Evolutionary conservation across 1,140 invertebrate species (phyloP), one percentile per base, ranked within the genome.

Genomic region (Heterodera schachtii): DNA sequence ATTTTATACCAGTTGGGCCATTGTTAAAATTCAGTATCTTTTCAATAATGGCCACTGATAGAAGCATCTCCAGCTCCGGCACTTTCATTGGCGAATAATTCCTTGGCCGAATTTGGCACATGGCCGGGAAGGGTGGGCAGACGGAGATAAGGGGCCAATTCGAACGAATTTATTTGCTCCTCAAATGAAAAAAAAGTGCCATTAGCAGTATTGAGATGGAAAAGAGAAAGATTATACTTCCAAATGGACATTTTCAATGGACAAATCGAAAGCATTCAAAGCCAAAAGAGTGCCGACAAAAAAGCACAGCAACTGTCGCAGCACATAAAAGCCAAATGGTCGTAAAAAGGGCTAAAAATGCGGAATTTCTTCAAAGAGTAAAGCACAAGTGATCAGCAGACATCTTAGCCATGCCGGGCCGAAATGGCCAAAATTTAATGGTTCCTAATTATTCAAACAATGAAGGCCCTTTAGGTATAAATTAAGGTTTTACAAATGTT

Each of bases 231-330:
- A 19, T n/a, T 2, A 47, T 64, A 87, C 86, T 31, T 98, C 96
- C 81, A 98, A 92, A 91, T 98, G 96, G 92, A 98, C 96, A 90
- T 98, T 96, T 94, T 98, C 98, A 41, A 98, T 94, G 91, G 95
- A 97, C 77, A 98, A 93, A 92, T 98, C 98, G 90, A 96, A 96
- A n/a, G 98, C 95, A 92, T 98, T 98, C 0, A 99, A 92, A 31
- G 97, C 96, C 47, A 98, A 95, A 19, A 99, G 91, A 44, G 98
- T 92, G 52, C 97, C 97, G 95, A 94, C 78, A 99, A 94, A 49
- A 98, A 93, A 84, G 47, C 74, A 19, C 95, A 94, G 7, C 95
- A 95, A 90, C 98, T 96, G 84, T 98, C 97, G 87, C 95, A 96
- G 90, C 98, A 92, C 46, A 81, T 44, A 11, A 98, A 91, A 43